Evolutionary conservation across 2,888 invertebrate genomes (phyloP).

Genomic region (Aporophyla lueneburgensis): DNA sequence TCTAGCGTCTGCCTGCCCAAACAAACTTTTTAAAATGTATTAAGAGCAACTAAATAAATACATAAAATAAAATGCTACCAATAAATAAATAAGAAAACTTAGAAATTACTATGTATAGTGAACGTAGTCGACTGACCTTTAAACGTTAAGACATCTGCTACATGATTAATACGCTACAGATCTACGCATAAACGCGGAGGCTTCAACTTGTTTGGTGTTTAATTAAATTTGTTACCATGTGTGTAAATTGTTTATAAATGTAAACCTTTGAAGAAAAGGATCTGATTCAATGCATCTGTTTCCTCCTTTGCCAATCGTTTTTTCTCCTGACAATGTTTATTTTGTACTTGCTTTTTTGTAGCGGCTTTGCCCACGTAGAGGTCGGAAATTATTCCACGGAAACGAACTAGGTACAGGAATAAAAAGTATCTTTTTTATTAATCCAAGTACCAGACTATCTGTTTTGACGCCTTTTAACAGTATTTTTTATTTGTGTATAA

Average conservation of each 20-base stretch:
- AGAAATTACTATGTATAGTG: not conserved
- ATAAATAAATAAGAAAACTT: not conserved
- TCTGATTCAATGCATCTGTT: too few relatives aligned
- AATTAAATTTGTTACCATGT: conserved; percentile 6
- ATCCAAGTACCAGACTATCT: too few relatives aligned
- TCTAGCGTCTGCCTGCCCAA: not conserved
- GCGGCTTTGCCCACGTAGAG: too few relatives aligned
- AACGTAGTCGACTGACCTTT: conserved; percentile 10
- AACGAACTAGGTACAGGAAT: too few relatives aligned
- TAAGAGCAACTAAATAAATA: not conserved
- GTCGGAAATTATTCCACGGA: too few relatives aligned
- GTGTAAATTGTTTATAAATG: not conserved
- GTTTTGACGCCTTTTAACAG: too few relatives aligned
- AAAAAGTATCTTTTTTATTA: too few relatives aligned
- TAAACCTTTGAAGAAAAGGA: not conserved
- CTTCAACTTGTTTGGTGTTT: conserved; percentile 6
- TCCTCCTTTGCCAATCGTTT: too few relatives aligned
- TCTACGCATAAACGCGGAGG: not conserved
- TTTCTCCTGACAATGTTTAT: too few relatives aligned
- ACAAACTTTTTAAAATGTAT: too few relatives aligned
- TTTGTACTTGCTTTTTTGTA: too few relatives aligned
- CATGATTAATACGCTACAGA: conserved; percentile 13
- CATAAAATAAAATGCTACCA: not conserved
- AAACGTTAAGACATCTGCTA: conserved; percentile 5
- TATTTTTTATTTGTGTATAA: too few relatives aligned